Conservation (phyloP, 1,140 invertebrate species). For the Pseudomyrmex pallidus region DNA sequence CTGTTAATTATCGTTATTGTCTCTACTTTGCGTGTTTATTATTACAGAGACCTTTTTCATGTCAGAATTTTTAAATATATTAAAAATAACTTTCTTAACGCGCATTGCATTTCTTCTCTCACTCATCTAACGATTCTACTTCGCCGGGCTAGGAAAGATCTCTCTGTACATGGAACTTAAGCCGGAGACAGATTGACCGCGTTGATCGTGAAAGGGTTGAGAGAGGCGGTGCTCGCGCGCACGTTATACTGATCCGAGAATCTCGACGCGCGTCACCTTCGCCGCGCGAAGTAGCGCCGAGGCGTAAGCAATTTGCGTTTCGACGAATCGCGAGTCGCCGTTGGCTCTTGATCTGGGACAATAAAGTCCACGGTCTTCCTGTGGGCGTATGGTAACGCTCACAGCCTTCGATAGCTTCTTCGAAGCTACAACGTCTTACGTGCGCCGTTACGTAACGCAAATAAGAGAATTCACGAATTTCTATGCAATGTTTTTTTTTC, state of each 20-base stretch:
- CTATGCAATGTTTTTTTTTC: background rate
- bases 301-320: conserved; percentile 74
- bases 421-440: background rate
- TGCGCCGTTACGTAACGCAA: background rate
- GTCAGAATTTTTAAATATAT: background rate
- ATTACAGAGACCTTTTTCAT: too few species aligned
- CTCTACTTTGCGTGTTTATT: too few species aligned
- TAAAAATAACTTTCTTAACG: conserved; percentile 18
- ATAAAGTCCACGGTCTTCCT: conserved; percentile 74
- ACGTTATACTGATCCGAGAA: conserved; percentile 56
- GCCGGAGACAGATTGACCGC: conserved; percentile 23
- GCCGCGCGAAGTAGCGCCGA: conserved; percentile 58
- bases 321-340: conserved; percentile 67
- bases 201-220: conserved; percentile 31
- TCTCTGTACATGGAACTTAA: background rate
- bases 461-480: background rate
- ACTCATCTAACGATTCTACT: conserved; percentile 3
- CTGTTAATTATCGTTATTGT: too few species aligned
- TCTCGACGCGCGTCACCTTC: conserved; percentile 63
- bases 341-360: conserved; percentile 71
- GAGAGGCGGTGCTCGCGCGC: conserved; percentile 12
- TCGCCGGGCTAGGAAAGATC: conserved; percentile 1
- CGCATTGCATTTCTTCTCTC: conserved; percentile 5
- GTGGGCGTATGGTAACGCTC: conserved; percentile 64
- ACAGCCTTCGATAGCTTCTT: conserved; percentile 45